Conservation (phyloP, 2,113 vertebrate species). For the Mirza zaza region DNA sequence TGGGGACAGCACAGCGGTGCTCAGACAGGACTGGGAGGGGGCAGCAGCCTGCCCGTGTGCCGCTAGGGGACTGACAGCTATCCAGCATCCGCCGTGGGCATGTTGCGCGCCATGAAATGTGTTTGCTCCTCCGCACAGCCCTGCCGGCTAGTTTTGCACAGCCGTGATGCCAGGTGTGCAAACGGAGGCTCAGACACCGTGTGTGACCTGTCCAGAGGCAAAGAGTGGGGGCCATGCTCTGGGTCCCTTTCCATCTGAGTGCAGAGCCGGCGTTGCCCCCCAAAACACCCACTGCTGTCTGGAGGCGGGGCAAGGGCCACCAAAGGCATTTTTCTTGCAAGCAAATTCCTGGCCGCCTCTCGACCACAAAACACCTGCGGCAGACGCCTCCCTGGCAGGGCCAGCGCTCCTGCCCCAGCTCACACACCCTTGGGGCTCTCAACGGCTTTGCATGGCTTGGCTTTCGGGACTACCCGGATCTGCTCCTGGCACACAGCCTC, state of each 20-base stretch:
- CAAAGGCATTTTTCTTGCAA: fast-evolving
- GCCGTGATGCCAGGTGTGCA: fast-evolving
- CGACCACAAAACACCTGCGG: fast-evolving
- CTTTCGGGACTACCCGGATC: fast-evolving
- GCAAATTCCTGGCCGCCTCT: neutral
- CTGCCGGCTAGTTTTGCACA: fast-evolving
- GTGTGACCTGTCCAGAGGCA: too few relatives aligned
- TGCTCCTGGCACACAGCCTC: fast-evolving
- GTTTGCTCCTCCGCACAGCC: too few relatives aligned
- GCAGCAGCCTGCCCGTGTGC: fast-evolving
- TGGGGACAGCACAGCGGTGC: neutral
- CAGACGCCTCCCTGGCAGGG: neutral
- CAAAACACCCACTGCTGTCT: fast-evolving
- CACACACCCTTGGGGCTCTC: fast-evolving
- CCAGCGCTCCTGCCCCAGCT: neutral
- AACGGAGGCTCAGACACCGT: neutral
- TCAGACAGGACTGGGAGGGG: fast-evolving
- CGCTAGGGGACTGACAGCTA: fast-evolving
- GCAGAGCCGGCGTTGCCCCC: neutral
- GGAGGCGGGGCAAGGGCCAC: fast-evolving
- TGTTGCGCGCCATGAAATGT: fast-evolving
- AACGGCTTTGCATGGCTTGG: neutral
- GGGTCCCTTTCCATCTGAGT: neutral
- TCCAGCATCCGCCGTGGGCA: fast-evolving
- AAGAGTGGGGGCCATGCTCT: neutral